These are phyloP conservation scores for Esox lucius DNA, from an alignment of 2,797 vertebrate genomes.

Conservation along the genomic window DNA sequence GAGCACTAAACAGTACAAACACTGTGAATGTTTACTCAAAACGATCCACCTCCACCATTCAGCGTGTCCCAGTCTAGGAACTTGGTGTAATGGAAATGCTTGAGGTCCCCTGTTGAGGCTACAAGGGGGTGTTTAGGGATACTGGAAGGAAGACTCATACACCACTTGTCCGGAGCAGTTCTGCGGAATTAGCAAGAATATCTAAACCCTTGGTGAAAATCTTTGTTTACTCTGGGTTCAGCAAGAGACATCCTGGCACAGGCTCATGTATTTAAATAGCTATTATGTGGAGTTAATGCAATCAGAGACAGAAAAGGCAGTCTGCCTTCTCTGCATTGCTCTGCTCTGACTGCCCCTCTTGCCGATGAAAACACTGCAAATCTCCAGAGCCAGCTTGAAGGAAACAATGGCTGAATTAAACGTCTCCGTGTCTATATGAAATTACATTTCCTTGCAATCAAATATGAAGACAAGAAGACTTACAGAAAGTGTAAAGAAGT, in stretches of 20 bases:
- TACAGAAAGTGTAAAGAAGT: conserved; percentile 5
- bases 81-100: neutral
- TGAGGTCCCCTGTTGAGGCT: neutral
- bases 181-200: conserved; percentile 11
- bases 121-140: neutral
- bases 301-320: conserved; percentile 14
- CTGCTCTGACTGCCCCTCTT: neutral
- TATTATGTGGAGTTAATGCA: conserved; percentile 16
- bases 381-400: neutral
- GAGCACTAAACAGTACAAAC: neutral
- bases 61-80: neutral
- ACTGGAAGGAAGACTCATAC: neutral
- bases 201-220: conserved; percentile 1
- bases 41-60: neutral
- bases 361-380: neutral
- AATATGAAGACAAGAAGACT: neutral
- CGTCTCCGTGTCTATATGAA: conserved; percentile 9
- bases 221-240: conserved; percentile 17
- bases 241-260: conserved; percentile 9
- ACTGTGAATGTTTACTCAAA: neutral
- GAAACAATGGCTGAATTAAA: conserved; percentile 12
- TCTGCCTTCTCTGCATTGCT: conserved; percentile 3
- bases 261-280: conserved; percentile 18
- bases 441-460: conserved; percentile 4
- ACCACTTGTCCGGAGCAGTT: neutral